Evolutionary conservation across 2,113 vertebrate species (phyloP), one percentile per base, ranked within the genome.

Genomic region (Theristicus caerulescens): DNA sequence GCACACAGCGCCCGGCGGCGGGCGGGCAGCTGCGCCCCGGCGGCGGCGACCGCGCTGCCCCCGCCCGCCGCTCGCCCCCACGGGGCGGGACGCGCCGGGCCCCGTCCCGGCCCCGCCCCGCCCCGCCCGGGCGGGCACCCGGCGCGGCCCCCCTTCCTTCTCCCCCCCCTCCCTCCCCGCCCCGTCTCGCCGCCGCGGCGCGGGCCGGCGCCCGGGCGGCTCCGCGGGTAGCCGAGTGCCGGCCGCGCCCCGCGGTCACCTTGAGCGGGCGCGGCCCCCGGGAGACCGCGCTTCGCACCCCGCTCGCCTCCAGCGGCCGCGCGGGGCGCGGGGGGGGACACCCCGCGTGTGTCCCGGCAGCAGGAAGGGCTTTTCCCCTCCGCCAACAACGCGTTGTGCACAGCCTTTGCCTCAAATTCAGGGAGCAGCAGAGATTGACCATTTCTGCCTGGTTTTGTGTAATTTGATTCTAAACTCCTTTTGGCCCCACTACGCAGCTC

Each of bases 221-320:
- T 11, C 32, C 2, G 6, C 5, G 11, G 12, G 29, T 25, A 2
- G 52, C 18, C 1, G 27, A 13, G 17, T 7, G 2, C 0, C 3
- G 10, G 19, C 65, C 9, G 24, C 9, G 29, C n/a, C n/a, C 29
- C 31, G n/a, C 29, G 67, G 58, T 29, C 42, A 72, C 51, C 59
- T 58, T 51, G 38, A 32, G 49, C 38, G 32, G 47, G 17, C 11
- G n/a, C 52, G n/a, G 34, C 26, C 34, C 21, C 2, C 22, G 31
- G 44, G 25, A 32, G 17, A 6, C n/a, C 4, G 46, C 21, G 31
- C 87, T 62, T 72, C 74, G 59, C 80, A 32, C 51, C 27, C 57
- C 21, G 19, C 5, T 34, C 21, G 27, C 15, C 47, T 4, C 17
- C 47, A 1, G 20, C 13, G 54, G 19, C 36, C 59, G 32, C 5